A percentile compares a stretch with the other conserved stretches of the same genome.
Conservation (phyloP, 2,113 vertebrate species). For the Thryonomys swinderianus region DNA sequence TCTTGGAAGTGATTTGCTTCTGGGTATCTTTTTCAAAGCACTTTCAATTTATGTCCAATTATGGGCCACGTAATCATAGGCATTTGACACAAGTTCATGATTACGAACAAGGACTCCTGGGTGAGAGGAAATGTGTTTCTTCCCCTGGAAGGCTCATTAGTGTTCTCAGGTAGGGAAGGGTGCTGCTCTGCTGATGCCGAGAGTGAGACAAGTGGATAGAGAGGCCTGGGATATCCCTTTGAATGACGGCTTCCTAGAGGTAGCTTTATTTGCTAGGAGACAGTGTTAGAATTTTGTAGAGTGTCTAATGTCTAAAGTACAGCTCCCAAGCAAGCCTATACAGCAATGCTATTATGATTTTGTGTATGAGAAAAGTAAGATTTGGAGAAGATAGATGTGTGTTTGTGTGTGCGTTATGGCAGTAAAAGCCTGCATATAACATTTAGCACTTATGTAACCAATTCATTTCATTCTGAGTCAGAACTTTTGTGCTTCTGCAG, state of each 20-base stretch:
- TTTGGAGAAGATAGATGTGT: neutral
- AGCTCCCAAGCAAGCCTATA: neutral
- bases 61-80: neutral
- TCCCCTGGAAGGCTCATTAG: neutral
- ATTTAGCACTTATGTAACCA: neutral
- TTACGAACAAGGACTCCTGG: slow-evolving; percentile 12
- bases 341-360: neutral
- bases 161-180: neutral
- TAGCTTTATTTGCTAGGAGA: neutral
- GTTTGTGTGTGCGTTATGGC: no score
- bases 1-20: neutral
- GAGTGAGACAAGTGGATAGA: neutral
- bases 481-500: neutral
- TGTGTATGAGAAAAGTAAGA: neutral
- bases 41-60: neutral
- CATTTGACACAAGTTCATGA: slow-evolving; percentile 37
- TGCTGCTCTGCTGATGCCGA: neutral
- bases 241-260: neutral
- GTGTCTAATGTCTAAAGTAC: neutral
- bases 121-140: neutral
- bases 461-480: neutral
- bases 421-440: neutral
- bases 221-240: neutral
- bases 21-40: neutral
- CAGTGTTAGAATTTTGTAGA: neutral